phyloP scores from a whole-genome alignment of 2,797 vertebrate species.

The Sarcophilus harrisii region DNA sequence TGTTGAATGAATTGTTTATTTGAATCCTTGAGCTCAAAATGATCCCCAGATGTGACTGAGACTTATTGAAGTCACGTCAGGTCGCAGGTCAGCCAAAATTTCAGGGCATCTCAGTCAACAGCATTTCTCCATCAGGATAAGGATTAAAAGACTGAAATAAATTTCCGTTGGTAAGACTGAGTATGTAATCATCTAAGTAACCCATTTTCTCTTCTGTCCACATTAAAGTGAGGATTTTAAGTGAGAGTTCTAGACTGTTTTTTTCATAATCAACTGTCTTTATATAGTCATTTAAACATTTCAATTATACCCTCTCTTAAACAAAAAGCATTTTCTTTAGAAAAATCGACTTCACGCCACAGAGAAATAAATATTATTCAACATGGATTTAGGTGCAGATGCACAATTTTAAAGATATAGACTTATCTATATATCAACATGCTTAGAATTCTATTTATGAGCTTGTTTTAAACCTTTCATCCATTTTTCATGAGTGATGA shows the following conservation, averaged over 20 bases:
- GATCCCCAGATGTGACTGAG: not conserved
- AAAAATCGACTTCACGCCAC: not conserved
- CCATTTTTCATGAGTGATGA: constrained; percentile 3
- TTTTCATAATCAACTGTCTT: not conserved
- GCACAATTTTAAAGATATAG: not conserved
- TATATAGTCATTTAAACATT: not conserved
- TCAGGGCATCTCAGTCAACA: not conserved
- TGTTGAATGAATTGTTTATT: not conserved
- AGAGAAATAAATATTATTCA: not conserved
- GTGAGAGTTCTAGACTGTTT: not conserved
- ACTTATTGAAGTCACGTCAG: not conserved
- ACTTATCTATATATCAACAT: constrained; percentile 2
- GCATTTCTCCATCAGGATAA: not conserved
- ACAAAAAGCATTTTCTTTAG: constrained; percentile 14
- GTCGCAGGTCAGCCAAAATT: not conserved
- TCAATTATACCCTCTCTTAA: not conserved
- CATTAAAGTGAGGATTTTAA: not conserved
- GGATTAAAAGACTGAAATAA: not conserved
- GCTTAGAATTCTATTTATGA: constrained; percentile 15
- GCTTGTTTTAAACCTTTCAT: constrained; percentile 61
- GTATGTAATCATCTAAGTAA: not conserved
- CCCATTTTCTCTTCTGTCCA: not conserved
- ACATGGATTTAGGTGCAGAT: not conserved
- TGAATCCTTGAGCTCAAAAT: not conserved
- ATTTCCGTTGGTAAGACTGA: not conserved